Base-by-base conservation (phyloP, 2,113 vertebrate genomes). In the Etheostoma cragini region DNA sequence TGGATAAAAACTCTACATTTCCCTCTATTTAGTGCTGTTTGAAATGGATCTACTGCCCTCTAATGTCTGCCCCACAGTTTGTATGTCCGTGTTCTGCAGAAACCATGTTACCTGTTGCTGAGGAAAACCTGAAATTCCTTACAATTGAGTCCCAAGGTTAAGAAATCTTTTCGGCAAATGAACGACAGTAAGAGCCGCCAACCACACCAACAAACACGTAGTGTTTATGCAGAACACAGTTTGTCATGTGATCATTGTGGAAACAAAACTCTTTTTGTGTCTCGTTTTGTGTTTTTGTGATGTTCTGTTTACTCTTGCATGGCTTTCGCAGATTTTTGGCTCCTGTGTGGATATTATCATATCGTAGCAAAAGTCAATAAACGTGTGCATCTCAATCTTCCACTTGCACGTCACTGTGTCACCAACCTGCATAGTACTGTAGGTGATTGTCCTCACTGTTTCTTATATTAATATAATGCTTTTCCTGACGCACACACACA, bases 281-380 rank as follows among this genome's bases (percentile, higher is more conserved):
- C 35, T 38, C 52, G 10, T 57, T 66, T 19, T 47, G 64, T 83
- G 26, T 72, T 72, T 46, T 33, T 76, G 52, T 86, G 38, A 14
- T 56, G 57, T 64, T 56, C n/a, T 82, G n/a, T 60, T 57, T 21
- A 35, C 30, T 74, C 71, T 56, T 85, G 64, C 76, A 81, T 64
- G 46, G 53, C 73, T 86, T 73, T 15, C 33, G 21, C 22, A 11
- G 24, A 49, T 49, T 17, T 16, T 76, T 78, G 62, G 24, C 61
- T 80, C 13, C 60, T 87, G 58, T 81, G 22, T 60, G 77, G 24
- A 67, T 81, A 24, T 77, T 56, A 42, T 63, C 72, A 79, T 73
- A 35, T 71, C 0, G 6, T 78, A 75, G 69, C 21, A 76, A 64
- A 82, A 67, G 64, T 84, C 68, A 91, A 88, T 88, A 92, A 93